Percentiles rank a stretch among this genome's conserved stretches.
These are phyloP conservation scores for Drosophila pseudoananassae DNA, from an alignment of 1,140 invertebrate genomes.

Conservation along the genomic window DNA sequence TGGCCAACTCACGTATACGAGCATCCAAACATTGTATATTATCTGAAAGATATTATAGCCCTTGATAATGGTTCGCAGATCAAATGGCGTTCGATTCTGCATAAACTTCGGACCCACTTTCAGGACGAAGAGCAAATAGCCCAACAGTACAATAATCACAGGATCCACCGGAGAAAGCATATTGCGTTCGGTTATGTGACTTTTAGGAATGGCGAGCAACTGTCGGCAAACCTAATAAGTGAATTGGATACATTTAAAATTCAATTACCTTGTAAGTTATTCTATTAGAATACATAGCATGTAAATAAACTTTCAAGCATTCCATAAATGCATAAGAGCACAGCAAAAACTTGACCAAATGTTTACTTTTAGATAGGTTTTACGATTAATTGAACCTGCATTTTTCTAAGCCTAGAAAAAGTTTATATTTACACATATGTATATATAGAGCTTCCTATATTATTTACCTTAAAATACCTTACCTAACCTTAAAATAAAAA, in stretches of 20 bases:
- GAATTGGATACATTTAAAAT: background rate
- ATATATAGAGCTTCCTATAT: too few species aligned
- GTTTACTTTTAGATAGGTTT: too few species aligned
- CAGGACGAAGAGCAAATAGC: background rate
- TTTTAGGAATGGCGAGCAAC: background rate
- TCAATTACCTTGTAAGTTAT: background rate
- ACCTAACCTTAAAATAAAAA: too few species aligned
- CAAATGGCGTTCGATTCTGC: background rate
- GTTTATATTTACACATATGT: too few species aligned
- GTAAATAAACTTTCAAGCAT: background rate
- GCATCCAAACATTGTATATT: conserved; percentile 34
- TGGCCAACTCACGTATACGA: conserved; percentile 25
- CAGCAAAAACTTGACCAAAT: too few species aligned
- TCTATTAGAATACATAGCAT: background rate
- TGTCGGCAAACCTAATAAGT: background rate
- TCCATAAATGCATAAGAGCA: background rate
- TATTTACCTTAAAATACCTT: too few species aligned
- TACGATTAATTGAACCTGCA: too few species aligned
- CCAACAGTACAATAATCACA: background rate
- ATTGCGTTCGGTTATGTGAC: background rate
- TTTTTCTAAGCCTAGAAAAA: too few species aligned
- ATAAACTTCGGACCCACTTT: background rate
- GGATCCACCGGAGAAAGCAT: background rate
- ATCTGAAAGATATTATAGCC: conserved; percentile 87
- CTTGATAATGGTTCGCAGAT: background rate